Evolutionary conservation across 2,113 vertebrate genomes (phyloP).

Genomic region (Stigmatopora argus): DNA sequence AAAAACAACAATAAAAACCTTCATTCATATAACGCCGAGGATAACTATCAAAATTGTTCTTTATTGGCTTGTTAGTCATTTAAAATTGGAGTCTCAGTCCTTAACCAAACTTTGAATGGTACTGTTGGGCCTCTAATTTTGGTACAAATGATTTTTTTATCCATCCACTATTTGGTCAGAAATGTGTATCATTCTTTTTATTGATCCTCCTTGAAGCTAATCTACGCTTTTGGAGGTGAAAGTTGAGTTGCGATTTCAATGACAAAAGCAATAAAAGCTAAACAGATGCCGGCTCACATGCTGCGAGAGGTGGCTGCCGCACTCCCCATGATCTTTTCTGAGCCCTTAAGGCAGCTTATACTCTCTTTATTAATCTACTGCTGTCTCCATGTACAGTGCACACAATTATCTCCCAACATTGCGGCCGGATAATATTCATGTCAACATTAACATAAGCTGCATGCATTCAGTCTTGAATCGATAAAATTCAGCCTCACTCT

Average conservation of each 20-base stretch:
- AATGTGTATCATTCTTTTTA: background rate
- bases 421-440: conserved; percentile 10
- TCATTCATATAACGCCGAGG: background rate
- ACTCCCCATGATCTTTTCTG: conserved; percentile 33
- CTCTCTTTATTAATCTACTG: conserved; percentile 31
- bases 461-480: conserved; percentile 6
- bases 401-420: conserved; percentile 7
- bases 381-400: conserved; percentile 20
- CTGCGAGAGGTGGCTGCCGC: conserved; percentile 11
- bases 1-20: background rate
- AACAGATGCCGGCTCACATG: conserved; percentile 40
- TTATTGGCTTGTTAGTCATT: too few relatives aligned
- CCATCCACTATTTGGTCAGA: background rate
- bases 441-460: conserved; percentile 17
- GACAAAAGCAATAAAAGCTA: background rate
- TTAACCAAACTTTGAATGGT: too few relatives aligned
- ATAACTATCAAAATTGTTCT: background rate
- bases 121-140: background rate
- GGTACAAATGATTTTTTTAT: background rate
- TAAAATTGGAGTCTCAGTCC: too few relatives aligned
- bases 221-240: background rate
- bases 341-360: conserved; percentile 33
- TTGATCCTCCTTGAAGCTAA: background rate
- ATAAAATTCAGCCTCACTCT: conserved; percentile 5
- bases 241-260: background rate